Base-by-base conservation (phyloP, 92 coral and sea anemone genomes). In the Epizoanthus ramosus region DNA sequence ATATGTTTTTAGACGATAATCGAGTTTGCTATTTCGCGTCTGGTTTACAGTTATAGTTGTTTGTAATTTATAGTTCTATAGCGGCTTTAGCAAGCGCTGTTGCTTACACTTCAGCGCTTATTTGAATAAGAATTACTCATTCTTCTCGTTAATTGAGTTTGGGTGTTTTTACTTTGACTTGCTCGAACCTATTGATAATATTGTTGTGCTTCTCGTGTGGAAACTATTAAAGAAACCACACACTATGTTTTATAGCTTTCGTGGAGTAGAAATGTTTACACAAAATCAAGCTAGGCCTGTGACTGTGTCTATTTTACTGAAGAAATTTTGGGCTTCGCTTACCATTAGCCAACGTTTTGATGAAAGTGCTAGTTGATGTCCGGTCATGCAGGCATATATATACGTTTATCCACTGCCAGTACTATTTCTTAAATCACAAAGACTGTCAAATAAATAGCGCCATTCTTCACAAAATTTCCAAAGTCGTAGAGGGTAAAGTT, bases 51-150 rank as follows among this genome's bases (percentile, higher is more conserved):
- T 31, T 37, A 37, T 37, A 37, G 57, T 76, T 75, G 81, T 75
- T 63, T 77, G 82, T 19, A 43, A 77, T 41, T 37, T 37, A 37
- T 37, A 37, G 43, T 37, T 37, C 16, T 77, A n/a, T 17, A 77
- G 82, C 39, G 39, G 82, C 82, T 41, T 77, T n/a, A 39, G 13
- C 69, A 76, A 9, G 70, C 31, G 6, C 57, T 33, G 3, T 76
- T 77, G 15, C 41, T 22, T 18, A 60, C 37, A 77, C 71, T 56
- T 77, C 39, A 59, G 71, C 24, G 45, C 82, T 77, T 22, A 41
- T 77, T 77, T 61, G 16, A 77, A 77, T 77, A 77, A 77, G 71
- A 77, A 77, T 77, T 57, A 22, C 63, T 77, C 43, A 77, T 77
- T 77, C 82, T 77, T 39, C 63, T 60, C 28, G 23, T 37, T 77